Evolutionary conservation across 2,113 vertebrate species (phyloP), one percentile per base, ranked within the genome.

Genomic region (Stigmatopora argus): DNA sequence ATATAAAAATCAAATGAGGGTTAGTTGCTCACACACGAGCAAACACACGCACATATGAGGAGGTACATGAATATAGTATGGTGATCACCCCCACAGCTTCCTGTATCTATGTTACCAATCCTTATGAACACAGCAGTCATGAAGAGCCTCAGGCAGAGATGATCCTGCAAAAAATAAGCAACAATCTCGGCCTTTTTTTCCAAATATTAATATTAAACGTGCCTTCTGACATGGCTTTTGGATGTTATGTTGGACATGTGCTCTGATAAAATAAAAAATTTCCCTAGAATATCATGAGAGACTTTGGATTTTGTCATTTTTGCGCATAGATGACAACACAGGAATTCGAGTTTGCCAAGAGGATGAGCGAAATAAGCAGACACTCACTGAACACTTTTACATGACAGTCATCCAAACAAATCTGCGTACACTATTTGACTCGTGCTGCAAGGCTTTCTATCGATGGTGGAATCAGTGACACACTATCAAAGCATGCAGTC

Each of bases 1-100:
- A 52, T 85, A 83, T 83, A 83, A 86, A 87, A 87, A 83, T 84
- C 78, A 71, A 85, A 84, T 86, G 79, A 0, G 70, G 70, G 84
- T 82, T 76, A 83, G 79, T 83, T 69, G 44, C 66, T 71, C 73
- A 51, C 69, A 61, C 57, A 15, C 68, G 21, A 46, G 53, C 60
- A 68, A 60, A 60, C 52, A 62, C 58, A 52, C 71, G 70, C 51
- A 58, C 62, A 70, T 65, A 77, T 63, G 45, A 69, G 80, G 85
- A 84, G 84, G 84, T 83, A 80, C 77, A 83, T 72, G 69, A 76
- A 72, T 73, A 74, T 77, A 71, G 59, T 84, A 78, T 78, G 84
- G 83, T 81, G 85, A 84, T 83, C 85, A 86, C 83, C 85, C 81
- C 81, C 79, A 70, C 65, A 69, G 62, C 70, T 70, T 53, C 70